Evolutionary conservation across 2,797 vertebrate species (phyloP).

Genomic region (Pseudocheirus occidentalis): DNA sequence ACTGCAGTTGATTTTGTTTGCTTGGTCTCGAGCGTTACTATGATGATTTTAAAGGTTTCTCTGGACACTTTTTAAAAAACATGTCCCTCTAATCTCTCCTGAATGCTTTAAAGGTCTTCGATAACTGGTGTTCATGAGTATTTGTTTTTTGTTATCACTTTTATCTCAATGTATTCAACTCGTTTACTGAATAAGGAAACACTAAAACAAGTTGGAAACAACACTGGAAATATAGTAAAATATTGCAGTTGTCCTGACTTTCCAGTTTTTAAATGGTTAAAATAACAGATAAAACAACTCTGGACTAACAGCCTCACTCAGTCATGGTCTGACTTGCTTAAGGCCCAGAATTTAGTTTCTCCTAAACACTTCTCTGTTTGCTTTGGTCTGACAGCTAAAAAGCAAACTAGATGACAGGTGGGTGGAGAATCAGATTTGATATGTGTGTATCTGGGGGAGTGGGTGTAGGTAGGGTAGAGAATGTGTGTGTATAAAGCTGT

Average conservation of each 20-base stretch:
- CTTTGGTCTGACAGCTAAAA: background rate
- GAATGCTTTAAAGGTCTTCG: background rate
- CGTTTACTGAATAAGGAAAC: background rate
- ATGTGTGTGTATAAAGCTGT: background rate
- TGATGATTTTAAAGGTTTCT: background rate
- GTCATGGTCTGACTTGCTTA: background rate
- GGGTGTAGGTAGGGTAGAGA: too few relatives aligned
- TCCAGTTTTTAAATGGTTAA: background rate
- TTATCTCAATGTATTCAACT: background rate
- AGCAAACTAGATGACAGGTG: background rate
- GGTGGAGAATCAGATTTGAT: background rate
- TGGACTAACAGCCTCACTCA: background rate
- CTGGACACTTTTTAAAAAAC: background rate
- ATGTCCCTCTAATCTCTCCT: background rate
- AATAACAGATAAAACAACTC: background rate
- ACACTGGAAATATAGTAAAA: background rate
- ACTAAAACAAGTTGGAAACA: constrained; percentile 20
- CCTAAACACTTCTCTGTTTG: background rate
- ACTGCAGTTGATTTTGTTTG: background rate
- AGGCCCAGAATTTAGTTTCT: background rate
- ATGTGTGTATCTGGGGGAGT: background rate
- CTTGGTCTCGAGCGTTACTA: background rate
- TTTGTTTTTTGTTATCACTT: background rate
- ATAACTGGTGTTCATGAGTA: background rate
- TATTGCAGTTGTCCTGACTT: background rate